Conservation (phyloP, 2,797 vertebrate genomes). For the Falco naumanni region DNA sequence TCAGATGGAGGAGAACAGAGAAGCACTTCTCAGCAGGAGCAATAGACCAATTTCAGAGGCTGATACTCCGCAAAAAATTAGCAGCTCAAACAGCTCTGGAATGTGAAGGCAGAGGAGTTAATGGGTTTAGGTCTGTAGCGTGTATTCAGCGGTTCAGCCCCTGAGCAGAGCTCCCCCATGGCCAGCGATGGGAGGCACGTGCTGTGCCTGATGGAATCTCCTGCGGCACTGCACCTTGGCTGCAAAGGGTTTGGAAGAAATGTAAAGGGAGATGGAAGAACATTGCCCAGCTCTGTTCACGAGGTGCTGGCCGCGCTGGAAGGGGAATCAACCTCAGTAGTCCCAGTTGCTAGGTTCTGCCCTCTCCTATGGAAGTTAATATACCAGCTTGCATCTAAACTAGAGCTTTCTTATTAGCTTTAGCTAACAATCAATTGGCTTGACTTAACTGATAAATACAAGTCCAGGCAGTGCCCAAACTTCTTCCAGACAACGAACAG, state of each 20-base stretch:
- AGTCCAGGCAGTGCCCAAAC: neutral
- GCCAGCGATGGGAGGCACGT: neutral
- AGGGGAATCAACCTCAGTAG: neutral
- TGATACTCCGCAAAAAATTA: neutral
- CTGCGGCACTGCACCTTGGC: neutral
- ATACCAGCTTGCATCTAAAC: neutral
- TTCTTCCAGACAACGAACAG: neutral
- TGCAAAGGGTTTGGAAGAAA: neutral
- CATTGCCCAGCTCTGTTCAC: neutral
- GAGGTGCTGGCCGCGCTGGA: neutral
- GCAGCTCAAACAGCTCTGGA: neutral
- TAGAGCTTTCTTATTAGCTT: neutral
- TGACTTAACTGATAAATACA: neutral
- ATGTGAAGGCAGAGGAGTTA: neutral
- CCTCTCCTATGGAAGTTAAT: neutral
- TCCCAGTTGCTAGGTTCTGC: fast-evolving
- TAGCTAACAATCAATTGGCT: neutral
- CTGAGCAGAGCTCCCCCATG: neutral
- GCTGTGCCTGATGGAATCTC: neutral
- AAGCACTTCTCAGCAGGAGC: neutral
- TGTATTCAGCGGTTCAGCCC: neutral
- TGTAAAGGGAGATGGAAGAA: neutral
- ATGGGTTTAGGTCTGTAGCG: fast-evolving
- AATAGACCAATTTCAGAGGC: neutral
- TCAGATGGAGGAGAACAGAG: neutral